Conservation (phyloP, 2,888 invertebrate species). For the Xestia ashworthii region DNA sequence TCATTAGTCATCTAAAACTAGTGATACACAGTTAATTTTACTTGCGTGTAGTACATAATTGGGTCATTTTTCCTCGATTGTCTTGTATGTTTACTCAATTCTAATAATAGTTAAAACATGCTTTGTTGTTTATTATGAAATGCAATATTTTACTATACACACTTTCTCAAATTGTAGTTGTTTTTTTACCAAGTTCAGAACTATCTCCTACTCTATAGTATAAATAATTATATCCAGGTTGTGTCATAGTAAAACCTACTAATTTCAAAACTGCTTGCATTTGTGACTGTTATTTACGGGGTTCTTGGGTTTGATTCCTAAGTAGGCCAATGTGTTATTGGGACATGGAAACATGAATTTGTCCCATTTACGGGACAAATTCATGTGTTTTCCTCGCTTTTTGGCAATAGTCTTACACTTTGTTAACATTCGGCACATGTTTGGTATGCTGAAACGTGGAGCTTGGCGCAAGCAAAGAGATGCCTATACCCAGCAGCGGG, state of each 20-base stretch:
- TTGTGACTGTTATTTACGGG: neutral
- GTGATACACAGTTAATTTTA: neutral
- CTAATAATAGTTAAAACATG: slow-evolving; percentile 4
- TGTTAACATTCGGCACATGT: neutral
- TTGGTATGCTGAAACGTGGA: neutral
- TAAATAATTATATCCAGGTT: neutral
- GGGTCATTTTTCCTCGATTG: slow-evolving; percentile 42
- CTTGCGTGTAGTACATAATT: neutral
- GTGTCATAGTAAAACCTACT: neutral
- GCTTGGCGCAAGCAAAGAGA: no score
- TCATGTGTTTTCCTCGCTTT: neutral
- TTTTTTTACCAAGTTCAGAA: neutral
- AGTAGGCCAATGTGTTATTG: neutral
- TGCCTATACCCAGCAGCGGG: no score
- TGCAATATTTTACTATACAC: no score
- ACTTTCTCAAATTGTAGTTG: slow-evolving; percentile 27
- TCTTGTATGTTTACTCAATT: slow-evolving; percentile 19
- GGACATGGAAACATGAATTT: no score
- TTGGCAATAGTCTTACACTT: neutral
- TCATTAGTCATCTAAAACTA: slow-evolving; percentile 45
- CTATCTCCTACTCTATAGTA: slow-evolving; percentile 21
- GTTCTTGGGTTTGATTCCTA: neutral
- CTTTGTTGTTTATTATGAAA: neutral
- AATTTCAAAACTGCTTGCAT: neutral
- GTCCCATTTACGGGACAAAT: neutral